Conservation (phyloP, 2,888 invertebrate species). For the Himalopsyche tibetana region DNA sequence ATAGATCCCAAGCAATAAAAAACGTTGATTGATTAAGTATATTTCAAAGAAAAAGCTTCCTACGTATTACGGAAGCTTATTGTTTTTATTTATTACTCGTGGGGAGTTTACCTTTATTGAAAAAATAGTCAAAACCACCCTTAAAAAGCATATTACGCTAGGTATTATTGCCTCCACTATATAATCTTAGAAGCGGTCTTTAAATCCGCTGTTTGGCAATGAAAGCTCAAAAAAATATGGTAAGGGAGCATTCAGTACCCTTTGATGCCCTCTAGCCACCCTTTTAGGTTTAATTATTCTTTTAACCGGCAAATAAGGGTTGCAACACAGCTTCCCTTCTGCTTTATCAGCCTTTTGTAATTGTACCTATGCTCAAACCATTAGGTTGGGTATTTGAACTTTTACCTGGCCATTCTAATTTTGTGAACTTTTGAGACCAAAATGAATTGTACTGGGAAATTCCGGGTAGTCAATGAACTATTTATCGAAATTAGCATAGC, state of each 20-base stretch:
- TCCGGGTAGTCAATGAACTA: not conserved
- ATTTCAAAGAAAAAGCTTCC: constrained; percentile 8
- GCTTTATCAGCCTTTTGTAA: constrained; percentile 33
- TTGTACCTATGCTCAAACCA: constrained; percentile 17
- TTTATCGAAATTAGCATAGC: too few species aligned
- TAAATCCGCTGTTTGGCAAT: constrained; percentile 25
- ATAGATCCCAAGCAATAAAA: not conserved
- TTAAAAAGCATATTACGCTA: not conserved
- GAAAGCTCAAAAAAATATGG: constrained; percentile 36
- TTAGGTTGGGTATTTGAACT: constrained; percentile 24
- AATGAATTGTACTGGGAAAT: not conserved
- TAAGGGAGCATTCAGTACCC: not conserved
- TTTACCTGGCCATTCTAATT: constrained; percentile 16
- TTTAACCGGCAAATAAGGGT: constrained; percentile 39
- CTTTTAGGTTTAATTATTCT: constrained; percentile 9
- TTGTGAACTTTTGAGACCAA: not conserved
- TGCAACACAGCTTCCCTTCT: constrained; percentile 22
- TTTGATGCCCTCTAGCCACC: not conserved
- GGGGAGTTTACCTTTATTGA: not conserved
- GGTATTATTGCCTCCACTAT: not conserved
- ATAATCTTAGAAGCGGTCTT: constrained; percentile 21
- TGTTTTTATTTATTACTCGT: constrained; percentile 36
- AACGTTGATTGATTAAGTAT: not conserved
- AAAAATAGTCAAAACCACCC: constrained; percentile 3
- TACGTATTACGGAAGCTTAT: not conserved